Evolutionary conservation across 37 sponge, comb jelly and placozoan species (phyloP).

Genomic region (Agelas oroides): DNA sequence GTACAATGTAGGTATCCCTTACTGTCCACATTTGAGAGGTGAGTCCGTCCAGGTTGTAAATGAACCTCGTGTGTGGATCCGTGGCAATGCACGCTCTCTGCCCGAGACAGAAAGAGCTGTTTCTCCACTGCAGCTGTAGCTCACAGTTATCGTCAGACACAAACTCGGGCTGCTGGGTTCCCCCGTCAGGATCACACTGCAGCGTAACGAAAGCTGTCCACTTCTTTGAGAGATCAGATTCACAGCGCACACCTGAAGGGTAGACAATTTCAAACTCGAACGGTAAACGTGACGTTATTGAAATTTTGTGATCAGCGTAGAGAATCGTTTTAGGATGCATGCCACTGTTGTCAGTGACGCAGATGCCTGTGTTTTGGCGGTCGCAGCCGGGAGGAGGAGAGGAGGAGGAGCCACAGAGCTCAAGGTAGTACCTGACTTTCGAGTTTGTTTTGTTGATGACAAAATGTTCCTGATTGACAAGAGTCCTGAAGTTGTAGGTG

Average conservation of each 20-base stretch:
- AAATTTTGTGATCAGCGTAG: slow-evolving; percentile 32
- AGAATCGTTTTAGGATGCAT: slow-evolving; percentile 9
- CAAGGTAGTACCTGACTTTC: slow-evolving; percentile 26
- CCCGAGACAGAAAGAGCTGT: slow-evolving; percentile 36
- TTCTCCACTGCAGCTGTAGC: slow-evolving; percentile 54
- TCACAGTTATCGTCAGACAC: slow-evolving; percentile 33
- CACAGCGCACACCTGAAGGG: slow-evolving; percentile 33
- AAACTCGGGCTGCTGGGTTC: slow-evolving; percentile 19
- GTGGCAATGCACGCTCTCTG: slow-evolving; percentile 27
- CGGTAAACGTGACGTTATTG: slow-evolving; percentile 42
- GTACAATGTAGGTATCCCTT: too few relatives aligned
- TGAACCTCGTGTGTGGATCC: neutral
- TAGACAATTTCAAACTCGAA: slow-evolving; percentile 40
- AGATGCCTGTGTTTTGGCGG: slow-evolving; percentile 12
- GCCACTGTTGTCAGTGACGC: slow-evolving; percentile 1
- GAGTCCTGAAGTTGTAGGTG: slow-evolving; percentile 18
- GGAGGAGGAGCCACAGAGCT: slow-evolving; percentile 48
- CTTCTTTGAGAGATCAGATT: neutral
- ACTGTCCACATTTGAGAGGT: slow-evolving; percentile 40
- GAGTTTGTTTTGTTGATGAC: neutral
- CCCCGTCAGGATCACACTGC: slow-evolving; percentile 15
- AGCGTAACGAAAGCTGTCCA: slow-evolving; percentile 46
- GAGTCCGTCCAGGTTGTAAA: slow-evolving; percentile 41
- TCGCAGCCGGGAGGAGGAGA: slow-evolving; percentile 14
- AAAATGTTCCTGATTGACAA: neutral